Evolutionary conservation across 1,140 invertebrate species (phyloP).

Genomic region (Drosophila hydei): DNA sequence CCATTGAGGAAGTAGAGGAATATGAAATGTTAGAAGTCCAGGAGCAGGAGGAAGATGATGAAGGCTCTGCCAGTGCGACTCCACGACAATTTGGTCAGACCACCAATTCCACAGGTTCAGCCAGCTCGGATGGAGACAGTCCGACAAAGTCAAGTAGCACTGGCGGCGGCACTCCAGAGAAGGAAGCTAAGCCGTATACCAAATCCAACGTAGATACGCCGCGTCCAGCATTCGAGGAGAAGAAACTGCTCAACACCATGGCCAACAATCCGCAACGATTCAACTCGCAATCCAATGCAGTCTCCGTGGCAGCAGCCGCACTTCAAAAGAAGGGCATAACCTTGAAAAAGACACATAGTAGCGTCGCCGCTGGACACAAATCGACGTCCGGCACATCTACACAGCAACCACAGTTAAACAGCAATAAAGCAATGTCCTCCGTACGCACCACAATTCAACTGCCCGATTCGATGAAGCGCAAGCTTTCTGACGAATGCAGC

Average conservation of each 20-base stretch:
- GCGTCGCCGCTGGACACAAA: conserved; percentile 25
- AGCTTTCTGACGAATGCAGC: conserved; percentile 66
- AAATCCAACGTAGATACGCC: conserved; percentile 64
- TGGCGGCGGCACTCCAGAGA: conserved; percentile 63
- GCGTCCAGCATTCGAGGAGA: conserved; percentile 69
- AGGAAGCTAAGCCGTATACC: conserved; percentile 60
- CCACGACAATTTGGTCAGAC: conserved; percentile 40
- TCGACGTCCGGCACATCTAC: background rate
- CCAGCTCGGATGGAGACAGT: conserved; percentile 74
- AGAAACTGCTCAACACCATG: conserved; percentile 75
- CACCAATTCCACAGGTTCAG: conserved; percentile 59
- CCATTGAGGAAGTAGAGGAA: conserved; percentile 77
- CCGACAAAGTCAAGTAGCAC: conserved; percentile 73
- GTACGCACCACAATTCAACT: conserved; percentile 71
- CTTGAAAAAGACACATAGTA: conserved; percentile 65
- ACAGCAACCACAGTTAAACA: conserved; percentile 11
- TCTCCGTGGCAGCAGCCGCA: conserved; percentile 66
- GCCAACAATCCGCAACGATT: conserved; percentile 55
- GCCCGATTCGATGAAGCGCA: conserved; percentile 76
- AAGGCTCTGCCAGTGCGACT: conserved; percentile 1
- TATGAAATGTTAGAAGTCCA: conserved; percentile 81
- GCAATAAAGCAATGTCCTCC: conserved; percentile 17
- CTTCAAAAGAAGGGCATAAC: conserved; percentile 79
- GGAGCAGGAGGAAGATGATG: conserved; percentile 73
- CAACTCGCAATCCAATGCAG: conserved; percentile 31